Evolutionary conservation across 2,888 invertebrate genomes (phyloP).

Genomic region (Patella caerulea): DNA sequence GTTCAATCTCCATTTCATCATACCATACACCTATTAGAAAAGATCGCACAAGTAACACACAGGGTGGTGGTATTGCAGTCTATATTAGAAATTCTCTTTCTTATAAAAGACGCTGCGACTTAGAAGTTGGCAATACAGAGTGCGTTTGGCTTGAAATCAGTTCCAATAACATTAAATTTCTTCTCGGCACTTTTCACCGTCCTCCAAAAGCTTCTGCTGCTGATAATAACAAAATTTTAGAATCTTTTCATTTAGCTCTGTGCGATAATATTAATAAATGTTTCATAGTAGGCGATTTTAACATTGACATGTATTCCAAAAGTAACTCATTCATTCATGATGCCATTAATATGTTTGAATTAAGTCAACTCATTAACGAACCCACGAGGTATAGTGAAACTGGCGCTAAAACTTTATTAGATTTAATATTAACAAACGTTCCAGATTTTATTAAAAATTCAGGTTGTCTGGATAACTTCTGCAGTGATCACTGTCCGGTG

Average conservation of each 20-base stretch:
- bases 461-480: background rate
- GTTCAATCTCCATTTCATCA: background rate
- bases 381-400: slow-evolving; percentile 3
- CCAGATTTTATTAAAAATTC: background rate
- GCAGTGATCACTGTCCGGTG: slow-evolving; percentile 2
- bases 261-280: background rate
- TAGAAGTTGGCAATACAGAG: slow-evolving; percentile 7
- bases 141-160: slow-evolving; percentile 10
- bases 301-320: background rate
- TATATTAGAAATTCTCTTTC: background rate
- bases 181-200: background rate
- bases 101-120: background rate
- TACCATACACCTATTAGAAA: background rate
- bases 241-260: background rate
- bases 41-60: background rate
- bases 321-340: slow-evolving; percentile 2
- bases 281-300: slow-evolving; percentile 2
- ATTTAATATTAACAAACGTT: background rate
- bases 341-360: background rate
- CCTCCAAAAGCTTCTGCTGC: background rate
- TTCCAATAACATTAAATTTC: background rate
- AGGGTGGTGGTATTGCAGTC: background rate
- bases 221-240: background rate
- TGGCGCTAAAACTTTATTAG: background rate
- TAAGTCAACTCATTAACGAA: background rate